Base-by-base conservation (phyloP, 2,888 invertebrate genomes). In the Oxytorus armatus region DNA sequence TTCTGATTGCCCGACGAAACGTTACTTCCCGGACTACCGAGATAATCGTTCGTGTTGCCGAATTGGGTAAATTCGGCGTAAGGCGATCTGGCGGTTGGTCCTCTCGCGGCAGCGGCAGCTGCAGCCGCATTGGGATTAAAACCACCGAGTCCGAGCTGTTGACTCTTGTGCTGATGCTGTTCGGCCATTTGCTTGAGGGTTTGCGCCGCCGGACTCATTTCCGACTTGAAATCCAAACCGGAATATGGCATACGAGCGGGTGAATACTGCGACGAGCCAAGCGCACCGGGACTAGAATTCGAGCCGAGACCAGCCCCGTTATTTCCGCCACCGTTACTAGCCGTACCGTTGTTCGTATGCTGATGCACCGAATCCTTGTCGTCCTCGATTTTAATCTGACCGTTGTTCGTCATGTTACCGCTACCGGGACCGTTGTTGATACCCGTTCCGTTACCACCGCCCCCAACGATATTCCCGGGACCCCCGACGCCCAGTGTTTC, bases 131-230 rank as follows among this genome's bases (percentile, higher is more conserved):
- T 92, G 2, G 93, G 93, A 83, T 93, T 93, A 84, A 93, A 93
- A 0, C 89, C 89, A 1, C 92, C 91, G 39, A 95, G 93, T 1
- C 96, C 96, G 90, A 95, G 93, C 85, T 95, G 91, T 81, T 93
- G 95, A 83, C 94, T 95, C 90, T 96, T 96, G 92, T 97, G 97
- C 92, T 98, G 98, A 92, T 98, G 98, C 92, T 98, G 98, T 91
- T 98, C 98, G 44, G 98, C 98, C 98, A 98, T 98, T 89, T 98
- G 98, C 91, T 98, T 98, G 68, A 98, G 93, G 0, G 98, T 98
- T 93, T 98, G 98, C 61, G 98, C 98, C 0, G 98, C 98, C 23
- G 98, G 97, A 78, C 97, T 97, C 91, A 96, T 93, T 91, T 97
- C 97, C 0, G 94, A 86, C 89, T 93, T 95, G 84, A 91, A 91